These are phyloP conservation scores for Anthrax anthrax DNA, from an alignment of 2,888 invertebrate species.

Conservation along the genomic window DNA sequence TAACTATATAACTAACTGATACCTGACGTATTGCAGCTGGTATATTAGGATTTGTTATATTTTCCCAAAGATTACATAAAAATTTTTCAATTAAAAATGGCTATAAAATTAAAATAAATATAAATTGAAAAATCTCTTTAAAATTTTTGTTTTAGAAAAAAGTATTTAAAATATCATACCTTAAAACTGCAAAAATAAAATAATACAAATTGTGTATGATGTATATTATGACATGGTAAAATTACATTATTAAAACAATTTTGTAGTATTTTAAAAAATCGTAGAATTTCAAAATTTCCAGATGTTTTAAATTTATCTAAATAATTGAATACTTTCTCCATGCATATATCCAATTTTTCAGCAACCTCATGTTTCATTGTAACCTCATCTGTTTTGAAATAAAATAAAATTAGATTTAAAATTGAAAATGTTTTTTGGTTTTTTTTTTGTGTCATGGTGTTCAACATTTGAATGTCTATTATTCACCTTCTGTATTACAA, in stretches of 20 bases:
- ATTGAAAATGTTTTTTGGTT: not conserved
- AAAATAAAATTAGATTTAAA: not conserved
- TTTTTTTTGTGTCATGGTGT: no score
- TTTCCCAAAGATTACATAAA: slow-evolving; percentile 56
- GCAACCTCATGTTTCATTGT: slow-evolving; percentile 41
- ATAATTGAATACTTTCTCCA: slow-evolving; percentile 58
- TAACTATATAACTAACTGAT: slow-evolving; percentile 58
- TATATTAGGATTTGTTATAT: slow-evolving; percentile 50
- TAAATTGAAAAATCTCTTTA: not conserved
- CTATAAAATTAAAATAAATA: slow-evolving; percentile 6
- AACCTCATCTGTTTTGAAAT: not conserved
- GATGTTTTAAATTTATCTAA: slow-evolving; percentile 8
- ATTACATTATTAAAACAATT: slow-evolving; percentile 65
- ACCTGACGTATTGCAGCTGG: slow-evolving; percentile 51
- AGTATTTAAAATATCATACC: slow-evolving; percentile 14
- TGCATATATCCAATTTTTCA: slow-evolving; percentile 59
- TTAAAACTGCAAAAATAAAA: slow-evolving; percentile 61
- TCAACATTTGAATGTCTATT: not conserved
- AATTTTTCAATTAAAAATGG: slow-evolving; percentile 45
- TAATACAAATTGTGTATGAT: slow-evolving; percentile 62
- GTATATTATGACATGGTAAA: slow-evolving; percentile 68
- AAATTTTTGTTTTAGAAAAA: not conserved
- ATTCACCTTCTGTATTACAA: slow-evolving; percentile 15
- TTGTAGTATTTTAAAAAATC: slow-evolving; percentile 41
- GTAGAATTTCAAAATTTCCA: not conserved